Conservation (phyloP, 2,113 vertebrate genomes). For the Cyanocitta stelleri region DNA sequence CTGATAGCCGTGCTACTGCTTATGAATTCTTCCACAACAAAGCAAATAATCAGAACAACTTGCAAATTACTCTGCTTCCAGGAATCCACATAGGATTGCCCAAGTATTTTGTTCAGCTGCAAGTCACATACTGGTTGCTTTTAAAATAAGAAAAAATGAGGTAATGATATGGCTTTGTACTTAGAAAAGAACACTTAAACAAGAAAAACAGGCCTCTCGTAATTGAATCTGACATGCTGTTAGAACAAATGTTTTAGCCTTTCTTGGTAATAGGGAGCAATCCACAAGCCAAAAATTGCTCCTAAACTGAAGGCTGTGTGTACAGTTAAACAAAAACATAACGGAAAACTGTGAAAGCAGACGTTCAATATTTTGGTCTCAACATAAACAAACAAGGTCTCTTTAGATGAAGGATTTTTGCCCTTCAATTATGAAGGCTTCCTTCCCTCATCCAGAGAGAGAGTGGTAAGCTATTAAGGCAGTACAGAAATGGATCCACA, state of each 20-base stretch:
- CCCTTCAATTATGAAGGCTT: neutral
- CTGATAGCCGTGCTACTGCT: neutral
- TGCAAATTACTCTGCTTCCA: neutral
- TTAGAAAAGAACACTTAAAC: neutral
- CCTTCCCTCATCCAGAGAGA: neutral
- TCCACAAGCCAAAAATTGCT: neutral
- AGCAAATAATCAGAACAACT: neutral
- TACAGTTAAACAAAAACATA: neutral
- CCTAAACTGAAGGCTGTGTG: neutral
- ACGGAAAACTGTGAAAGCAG: neutral
- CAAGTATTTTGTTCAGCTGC: neutral
- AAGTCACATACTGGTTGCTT: neutral
- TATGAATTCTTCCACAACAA: neutral
- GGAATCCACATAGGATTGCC: neutral
- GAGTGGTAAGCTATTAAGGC: neutral
- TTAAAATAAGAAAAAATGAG: neutral
- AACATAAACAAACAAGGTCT: neutral
- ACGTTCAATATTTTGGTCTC: neutral
- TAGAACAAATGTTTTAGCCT: constrained; percentile 5
- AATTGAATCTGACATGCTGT: neutral
- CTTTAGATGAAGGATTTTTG: neutral
- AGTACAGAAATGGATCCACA: neutral
- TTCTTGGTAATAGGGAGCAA: neutral
- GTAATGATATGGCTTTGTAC: neutral
- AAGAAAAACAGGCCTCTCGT: neutral